Conservation (phyloP, 2,797 vertebrate species). For the Peromyscus nudipes region DNA sequence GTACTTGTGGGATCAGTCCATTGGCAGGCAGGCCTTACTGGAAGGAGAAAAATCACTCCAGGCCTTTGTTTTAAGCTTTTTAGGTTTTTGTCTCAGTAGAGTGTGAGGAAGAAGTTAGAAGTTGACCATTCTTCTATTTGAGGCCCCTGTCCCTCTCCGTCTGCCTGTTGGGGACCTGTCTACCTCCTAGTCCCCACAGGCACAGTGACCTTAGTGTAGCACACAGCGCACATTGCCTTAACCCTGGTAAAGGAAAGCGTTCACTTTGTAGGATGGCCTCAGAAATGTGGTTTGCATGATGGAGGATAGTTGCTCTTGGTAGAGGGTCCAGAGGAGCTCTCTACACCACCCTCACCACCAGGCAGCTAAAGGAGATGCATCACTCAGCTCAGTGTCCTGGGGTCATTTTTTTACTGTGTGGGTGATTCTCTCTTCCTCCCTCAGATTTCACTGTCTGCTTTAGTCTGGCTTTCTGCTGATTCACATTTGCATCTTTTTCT, state of each 20-base stretch:
- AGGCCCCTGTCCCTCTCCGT: background rate
- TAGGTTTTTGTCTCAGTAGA: background rate
- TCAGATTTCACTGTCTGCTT: background rate
- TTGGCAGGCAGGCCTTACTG: background rate
- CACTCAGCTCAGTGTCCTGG: background rate
- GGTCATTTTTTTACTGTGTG: background rate
- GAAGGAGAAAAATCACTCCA: background rate
- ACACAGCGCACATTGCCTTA: background rate
- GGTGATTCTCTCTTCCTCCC: background rate
- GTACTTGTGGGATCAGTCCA: background rate
- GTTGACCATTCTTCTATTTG: background rate
- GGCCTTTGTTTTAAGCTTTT: background rate
- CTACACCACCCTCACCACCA: rapidly evolving
- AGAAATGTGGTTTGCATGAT: background rate
- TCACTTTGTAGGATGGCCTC: background rate
- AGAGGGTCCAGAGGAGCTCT: too few species aligned
- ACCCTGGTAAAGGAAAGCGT: background rate
- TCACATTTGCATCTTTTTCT: background rate
- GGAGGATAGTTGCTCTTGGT: background rate
- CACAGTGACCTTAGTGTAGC: background rate
- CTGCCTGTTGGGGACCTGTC: background rate
- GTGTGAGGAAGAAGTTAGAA: background rate
- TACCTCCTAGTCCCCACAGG: background rate
- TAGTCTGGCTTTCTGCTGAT: background rate
- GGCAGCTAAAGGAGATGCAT: background rate